Evolutionary conservation across 2,888 invertebrate genomes (phyloP).

Genomic region (Clanis bilineata): DNA sequence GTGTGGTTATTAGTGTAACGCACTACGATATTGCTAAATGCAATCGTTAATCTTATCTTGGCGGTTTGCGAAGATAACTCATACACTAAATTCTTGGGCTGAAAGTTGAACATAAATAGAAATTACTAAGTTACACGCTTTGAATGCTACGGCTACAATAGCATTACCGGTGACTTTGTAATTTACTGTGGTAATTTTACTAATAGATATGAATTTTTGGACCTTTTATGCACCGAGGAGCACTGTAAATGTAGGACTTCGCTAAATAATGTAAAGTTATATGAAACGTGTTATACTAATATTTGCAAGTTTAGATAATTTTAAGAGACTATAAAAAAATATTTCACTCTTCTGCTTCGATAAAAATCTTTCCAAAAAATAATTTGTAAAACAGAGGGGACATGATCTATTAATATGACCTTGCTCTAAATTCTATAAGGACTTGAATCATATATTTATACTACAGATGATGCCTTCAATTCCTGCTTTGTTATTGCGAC

Average conservation of each 20-base stretch:
- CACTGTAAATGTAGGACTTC: not conserved
- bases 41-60: slow-evolving; percentile 8
- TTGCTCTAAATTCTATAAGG: no score
- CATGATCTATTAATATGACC: no score
- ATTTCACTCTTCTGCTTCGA: no score
- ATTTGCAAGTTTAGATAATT: no score
- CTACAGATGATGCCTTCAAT: no score
- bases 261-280: not conserved
- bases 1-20: slow-evolving; percentile 11
- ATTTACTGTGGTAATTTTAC: not conserved
- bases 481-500: no score
- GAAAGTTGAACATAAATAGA: slow-evolving; percentile 36
- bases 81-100: slow-evolving; percentile 33
- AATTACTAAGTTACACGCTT: slow-evolving; percentile 12
- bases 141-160: not conserved
- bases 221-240: not conserved
- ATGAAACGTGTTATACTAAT: no score
- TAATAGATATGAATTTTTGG: not conserved
- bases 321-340: no score
- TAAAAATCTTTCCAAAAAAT: no score
- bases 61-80: slow-evolving; percentile 21
- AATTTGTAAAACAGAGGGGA: no score
- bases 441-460: no score
- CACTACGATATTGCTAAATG: slow-evolving; percentile 7
- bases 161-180: not conserved